Conservation (phyloP, 1,140 invertebrate species). For the Eumaeus atala region DNA sequence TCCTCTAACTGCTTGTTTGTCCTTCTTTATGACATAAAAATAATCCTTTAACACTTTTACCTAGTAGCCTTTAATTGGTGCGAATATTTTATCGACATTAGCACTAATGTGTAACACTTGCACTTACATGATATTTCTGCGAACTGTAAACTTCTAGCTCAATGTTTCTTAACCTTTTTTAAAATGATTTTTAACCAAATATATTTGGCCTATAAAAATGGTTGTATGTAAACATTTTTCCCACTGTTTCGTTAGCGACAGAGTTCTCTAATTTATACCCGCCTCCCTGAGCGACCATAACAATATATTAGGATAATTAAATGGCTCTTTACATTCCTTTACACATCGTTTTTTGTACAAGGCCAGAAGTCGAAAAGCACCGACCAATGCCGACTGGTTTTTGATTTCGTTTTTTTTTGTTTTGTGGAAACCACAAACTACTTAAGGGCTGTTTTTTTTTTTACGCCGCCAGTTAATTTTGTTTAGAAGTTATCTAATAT, state of each 20-base stretch:
- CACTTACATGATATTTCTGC: too few relatives aligned
- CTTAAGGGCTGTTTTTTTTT: constrained; percentile 64
- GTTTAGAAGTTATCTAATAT: constrained; percentile 27
- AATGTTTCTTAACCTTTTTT: too few relatives aligned
- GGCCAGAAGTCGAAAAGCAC: constrained; percentile 64
- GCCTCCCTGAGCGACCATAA: constrained; percentile 53
- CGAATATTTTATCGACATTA: too few relatives aligned
- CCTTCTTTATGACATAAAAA: too few relatives aligned
- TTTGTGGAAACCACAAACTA: constrained; percentile 65
- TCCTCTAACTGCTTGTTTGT: too few relatives aligned
- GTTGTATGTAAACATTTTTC: constrained; percentile 12
- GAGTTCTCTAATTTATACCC: constrained; percentile 37
- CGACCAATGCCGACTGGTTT: constrained; percentile 71
- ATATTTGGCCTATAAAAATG: not conserved
- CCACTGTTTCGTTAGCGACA: constrained; percentile 15
- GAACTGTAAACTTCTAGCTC: too few relatives aligned
- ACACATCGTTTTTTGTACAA: constrained; percentile 71
- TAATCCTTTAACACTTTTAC: too few relatives aligned
- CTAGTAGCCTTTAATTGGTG: too few relatives aligned
- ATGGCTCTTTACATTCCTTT: constrained; percentile 73
- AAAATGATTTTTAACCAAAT: too few relatives aligned
- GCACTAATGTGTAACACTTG: too few relatives aligned
- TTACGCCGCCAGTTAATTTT: constrained; percentile 43
- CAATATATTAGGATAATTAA: constrained; percentile 74
- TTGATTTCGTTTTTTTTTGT: constrained; percentile 51